Conservation (phyloP, 30 jellyfish, hydroid and myxozoan species). For the Euphysa ruthae region DNA sequence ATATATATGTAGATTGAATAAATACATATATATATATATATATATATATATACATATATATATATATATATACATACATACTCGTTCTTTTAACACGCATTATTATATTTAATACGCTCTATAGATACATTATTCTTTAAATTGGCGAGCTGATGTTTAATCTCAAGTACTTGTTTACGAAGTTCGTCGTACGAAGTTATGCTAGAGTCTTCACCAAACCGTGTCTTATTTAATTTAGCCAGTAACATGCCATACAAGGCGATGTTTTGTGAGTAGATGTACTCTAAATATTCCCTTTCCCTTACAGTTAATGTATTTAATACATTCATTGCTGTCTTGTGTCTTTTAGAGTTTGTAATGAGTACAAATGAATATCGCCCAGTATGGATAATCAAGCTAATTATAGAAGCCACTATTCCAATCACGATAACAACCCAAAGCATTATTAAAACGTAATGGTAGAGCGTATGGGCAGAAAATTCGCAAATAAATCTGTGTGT, state of each 20-base stretch:
- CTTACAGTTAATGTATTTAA: conserved; percentile 1
- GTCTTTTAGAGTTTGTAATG: neutral
- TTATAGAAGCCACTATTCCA: neutral
- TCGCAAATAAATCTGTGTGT: conserved; percentile 13
- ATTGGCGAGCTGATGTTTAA: neutral
- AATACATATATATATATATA: too few relatives aligned
- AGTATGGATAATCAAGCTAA: neutral
- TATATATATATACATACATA: too few relatives aligned
- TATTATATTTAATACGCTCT: too few relatives aligned
- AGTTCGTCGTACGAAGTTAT: neutral
- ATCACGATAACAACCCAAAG: neutral
- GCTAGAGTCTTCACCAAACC: neutral
- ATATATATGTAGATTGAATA: too few relatives aligned
- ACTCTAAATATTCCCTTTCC: conserved; percentile 9
- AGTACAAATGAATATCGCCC: neutral
- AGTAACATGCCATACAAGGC: neutral
- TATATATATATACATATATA: too few relatives aligned
- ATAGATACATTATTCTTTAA: too few relatives aligned
- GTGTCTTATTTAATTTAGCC: neutral
- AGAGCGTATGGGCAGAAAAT: neutral
- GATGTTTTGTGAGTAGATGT: neutral
- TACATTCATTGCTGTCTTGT: neutral
- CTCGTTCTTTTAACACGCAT: too few relatives aligned
- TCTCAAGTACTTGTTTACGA: neutral
- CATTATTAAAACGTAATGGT: conserved; percentile 6